These are phyloP conservation scores for Fragum fragum DNA, from an alignment of 2,888 invertebrate species.

Conservation along the genomic window DNA sequence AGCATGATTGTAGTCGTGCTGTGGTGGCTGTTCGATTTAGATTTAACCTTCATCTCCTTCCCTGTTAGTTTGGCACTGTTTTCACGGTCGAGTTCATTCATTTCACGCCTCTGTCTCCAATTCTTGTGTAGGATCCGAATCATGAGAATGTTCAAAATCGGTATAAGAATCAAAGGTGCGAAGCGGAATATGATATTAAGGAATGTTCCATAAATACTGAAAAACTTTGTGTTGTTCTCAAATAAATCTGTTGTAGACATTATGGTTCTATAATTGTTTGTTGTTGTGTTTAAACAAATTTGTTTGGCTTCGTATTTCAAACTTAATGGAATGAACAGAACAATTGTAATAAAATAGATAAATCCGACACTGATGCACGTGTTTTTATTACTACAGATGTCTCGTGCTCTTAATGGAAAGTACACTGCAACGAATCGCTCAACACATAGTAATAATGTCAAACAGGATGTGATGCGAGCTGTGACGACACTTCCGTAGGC, in stretches of 20 bases:
- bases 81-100: slow-evolving; percentile 43
- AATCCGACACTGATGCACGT: slow-evolving; percentile 72
- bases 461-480: slow-evolving; percentile 78
- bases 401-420: slow-evolving; percentile 79
- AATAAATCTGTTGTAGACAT: slow-evolving; percentile 73
- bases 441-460: slow-evolving; percentile 77
- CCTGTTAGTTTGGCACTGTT: slow-evolving; percentile 27
- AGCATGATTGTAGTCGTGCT: slow-evolving; percentile 79
- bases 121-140: slow-evolving; percentile 73
- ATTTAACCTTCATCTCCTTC: background rate
- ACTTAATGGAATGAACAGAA: slow-evolving; percentile 78
- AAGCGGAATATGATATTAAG: slow-evolving; percentile 79
- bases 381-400: slow-evolving; percentile 73
- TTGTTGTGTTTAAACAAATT: slow-evolving; percentile 55
- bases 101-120: slow-evolving; percentile 60
- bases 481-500: slow-evolving; percentile 79
- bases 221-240: slow-evolving; percentile 71
- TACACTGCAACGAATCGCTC: slow-evolving; percentile 82
- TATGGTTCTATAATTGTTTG: slow-evolving; percentile 43
- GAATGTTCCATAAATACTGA: slow-evolving; percentile 73
- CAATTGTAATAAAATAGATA: slow-evolving; percentile 75
- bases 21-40: slow-evolving; percentile 66
- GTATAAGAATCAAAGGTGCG: slow-evolving; percentile 74
- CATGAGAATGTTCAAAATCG: slow-evolving; percentile 75
- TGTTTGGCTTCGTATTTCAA: slow-evolving; percentile 73